Evolutionary conservation across 1,140 invertebrate species (phyloP), one percentile per base, ranked within the genome.

Genomic region (Caenorhabditis inopinata): DNA sequence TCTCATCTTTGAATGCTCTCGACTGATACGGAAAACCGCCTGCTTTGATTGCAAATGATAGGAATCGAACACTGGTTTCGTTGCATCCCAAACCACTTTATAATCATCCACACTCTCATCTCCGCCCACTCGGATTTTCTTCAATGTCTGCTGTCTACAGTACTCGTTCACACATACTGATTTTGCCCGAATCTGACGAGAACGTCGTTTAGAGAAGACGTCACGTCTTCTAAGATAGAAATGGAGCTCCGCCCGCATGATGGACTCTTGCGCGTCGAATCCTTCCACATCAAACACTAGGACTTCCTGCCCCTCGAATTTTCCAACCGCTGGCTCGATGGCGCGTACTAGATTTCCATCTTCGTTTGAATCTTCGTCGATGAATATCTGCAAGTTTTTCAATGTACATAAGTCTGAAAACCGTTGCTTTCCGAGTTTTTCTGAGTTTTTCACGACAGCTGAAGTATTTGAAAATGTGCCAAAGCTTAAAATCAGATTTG

Each of bases 1-100:
- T 47, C 76, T 78, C 76, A 78, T 78, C 29, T 78, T 78, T 11
- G 53, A 51, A 78, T 78, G 49, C 14, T 78, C 53, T 35, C 76
- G 12, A 5, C 18, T 62, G 38, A 78, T 78, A 35, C 76, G 49
- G 51, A 62, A 78, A n/a, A 78, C 53, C n/a, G 53, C 53, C 46
- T 78, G 76, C 45, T 78, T 78, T 25, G 51, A 29, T 23, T 53
- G 51, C 32, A 78, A 47, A 35, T 51, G 49, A 68, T 78, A 38
- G 4, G 76, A 78, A 45, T 78, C 76, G 48, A 78, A 38, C 23
- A 78, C 32, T 14, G 49, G 27, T 47, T 78, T 78, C 2, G 76
- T 78, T 16, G 76, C 53, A 78, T 78, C 76, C 42, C 42, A 78
- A 35, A 78, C 12, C 18, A 78, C 76, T 68, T 68, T 68, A 12